Evolutionary conservation across 2,888 invertebrate genomes (phyloP), one percentile per base, ranked within the genome.

Genomic region (Andricus curvator): DNA sequence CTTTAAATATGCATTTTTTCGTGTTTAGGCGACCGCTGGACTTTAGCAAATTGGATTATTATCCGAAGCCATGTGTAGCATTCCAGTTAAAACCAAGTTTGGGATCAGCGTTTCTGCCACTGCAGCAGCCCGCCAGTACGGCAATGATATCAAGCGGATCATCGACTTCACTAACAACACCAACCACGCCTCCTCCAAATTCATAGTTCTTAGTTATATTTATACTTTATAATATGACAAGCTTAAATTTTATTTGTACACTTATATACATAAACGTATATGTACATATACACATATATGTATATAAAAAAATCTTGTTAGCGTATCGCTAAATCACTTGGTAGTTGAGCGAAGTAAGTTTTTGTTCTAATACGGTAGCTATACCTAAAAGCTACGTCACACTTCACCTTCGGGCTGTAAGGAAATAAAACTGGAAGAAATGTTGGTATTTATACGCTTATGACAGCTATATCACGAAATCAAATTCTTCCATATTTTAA

Each of bases 71-170:
- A 78, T 94, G 95, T 85, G 94, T 94, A 89, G 95, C 95, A 85
- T 97, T 96, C 94, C 96, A 96, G 89, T 94, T 97, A 93, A 95
- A 96, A 89, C 97, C 97, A 81, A 97, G 97, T 90, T 94, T 95
- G 85, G 96, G 96, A 87, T 97, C 97, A 77, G 97, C 97, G 88
- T 97, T 97, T 94, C 95, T 96, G 93, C 96, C 96, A 88, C 94
- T 96, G 88, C 95, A 94, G 88, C 94, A 93, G 85, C 88, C 89
- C 84, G 90, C 92, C 82, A 91, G 90, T 86, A 89, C 90, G 76
- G 90, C 90, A 86, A 89, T 91, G 88, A 88, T 90, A 83, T 86
- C 88, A 79, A 90, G 86, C 88, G 88, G 88, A 85, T 90, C 91
- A 86, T 88, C 91, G 79, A 90, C 92, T 83, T 90, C 91, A 80